Conservation (phyloP, 1,140 invertebrate genomes). For the Drosophila melanica region DNA sequence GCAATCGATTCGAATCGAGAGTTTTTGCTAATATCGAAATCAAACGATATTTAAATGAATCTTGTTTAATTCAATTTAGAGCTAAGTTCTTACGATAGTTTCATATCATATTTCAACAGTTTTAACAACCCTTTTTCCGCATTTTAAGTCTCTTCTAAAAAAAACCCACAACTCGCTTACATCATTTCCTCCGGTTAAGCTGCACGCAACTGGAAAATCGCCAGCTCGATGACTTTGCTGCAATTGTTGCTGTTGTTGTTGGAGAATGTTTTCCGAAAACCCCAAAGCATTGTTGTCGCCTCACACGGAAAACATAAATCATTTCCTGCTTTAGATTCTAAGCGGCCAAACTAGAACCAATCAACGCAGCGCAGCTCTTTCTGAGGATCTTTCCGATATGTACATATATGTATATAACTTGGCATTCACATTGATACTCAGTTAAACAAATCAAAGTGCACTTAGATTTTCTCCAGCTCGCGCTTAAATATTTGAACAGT, state of each 20-base stretch:
- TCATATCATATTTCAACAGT: too few species aligned
- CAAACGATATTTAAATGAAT: too few species aligned
- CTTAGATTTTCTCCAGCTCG: conserved; percentile 10
- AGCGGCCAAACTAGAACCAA: not conserved
- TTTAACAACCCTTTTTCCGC: not conserved
- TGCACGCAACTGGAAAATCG: conserved; percentile 6
- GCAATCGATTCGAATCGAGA: too few species aligned
- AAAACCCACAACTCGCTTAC: conserved; percentile 3
- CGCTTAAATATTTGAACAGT: conserved; percentile 24
- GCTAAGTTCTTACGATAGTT: too few species aligned
- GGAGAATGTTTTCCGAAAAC: conserved; percentile 1
- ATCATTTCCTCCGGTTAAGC: conserved; percentile 20
- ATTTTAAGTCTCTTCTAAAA: not conserved
- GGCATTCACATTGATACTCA: not conserved
- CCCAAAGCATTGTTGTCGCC: not conserved
- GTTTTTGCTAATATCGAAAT: too few species aligned
- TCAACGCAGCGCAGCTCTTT: not conserved
- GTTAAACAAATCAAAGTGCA: conserved; percentile 35
- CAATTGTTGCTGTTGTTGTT: conserved; percentile 9
- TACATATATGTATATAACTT: not conserved
- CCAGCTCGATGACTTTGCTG: not conserved
- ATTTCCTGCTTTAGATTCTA: conserved; percentile 28
- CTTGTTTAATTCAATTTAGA: too few species aligned
- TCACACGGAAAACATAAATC: conserved; percentile 30
- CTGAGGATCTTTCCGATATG: not conserved